Evolutionary conservation across 2,888 invertebrate species (phyloP), one percentile per base, ranked within the genome.

Genomic region (Drosophila limbata): DNA sequence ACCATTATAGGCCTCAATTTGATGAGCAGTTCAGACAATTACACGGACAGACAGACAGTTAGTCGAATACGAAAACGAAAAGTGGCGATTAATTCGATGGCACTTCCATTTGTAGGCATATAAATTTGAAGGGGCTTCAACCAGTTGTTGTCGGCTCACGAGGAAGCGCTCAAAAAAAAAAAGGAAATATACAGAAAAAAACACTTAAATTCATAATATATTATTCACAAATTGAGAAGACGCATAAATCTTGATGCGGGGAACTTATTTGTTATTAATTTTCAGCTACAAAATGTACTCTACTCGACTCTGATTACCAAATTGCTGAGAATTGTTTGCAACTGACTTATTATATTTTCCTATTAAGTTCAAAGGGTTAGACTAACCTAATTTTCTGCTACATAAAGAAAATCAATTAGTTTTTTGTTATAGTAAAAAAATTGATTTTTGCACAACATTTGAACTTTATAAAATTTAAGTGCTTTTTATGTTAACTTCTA

Each of bases 51-150:
- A 51, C 42, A 39, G 50, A 19, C 60, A 59, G 35, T 48, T 33
- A 64, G 69, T 37, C 35, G n/a, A 37, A 13, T 5, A 69, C 37
- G 48, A 51, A 72, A 68, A 81, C 74, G 50, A 65, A 77, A 83
- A 86, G 83, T 86, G 84, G 59, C 81, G 83, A 86, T 86, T 84
- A 81, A 75, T 87, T 86, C 69, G 82, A 84, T 86, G 83, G 83
- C 87, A 86, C 81, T 84, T 86, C 84, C 78, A 84, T 84, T 81
- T 79, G 52, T 75, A 79, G 82, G 84, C 87, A 84, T 84, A 86
- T 86, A 79, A 75, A 71, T 72, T 67, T 77, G 59, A 86, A 84
- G 87, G 53, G 61, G 63, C 21, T 69, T 69, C 28, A 56, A 55
- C 42, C 45, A 28, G 21, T 68, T 64, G 51, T 60, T 47, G 59